Conservation (phyloP, 2,113 vertebrate genomes). For the Carassius carassius region DNA sequence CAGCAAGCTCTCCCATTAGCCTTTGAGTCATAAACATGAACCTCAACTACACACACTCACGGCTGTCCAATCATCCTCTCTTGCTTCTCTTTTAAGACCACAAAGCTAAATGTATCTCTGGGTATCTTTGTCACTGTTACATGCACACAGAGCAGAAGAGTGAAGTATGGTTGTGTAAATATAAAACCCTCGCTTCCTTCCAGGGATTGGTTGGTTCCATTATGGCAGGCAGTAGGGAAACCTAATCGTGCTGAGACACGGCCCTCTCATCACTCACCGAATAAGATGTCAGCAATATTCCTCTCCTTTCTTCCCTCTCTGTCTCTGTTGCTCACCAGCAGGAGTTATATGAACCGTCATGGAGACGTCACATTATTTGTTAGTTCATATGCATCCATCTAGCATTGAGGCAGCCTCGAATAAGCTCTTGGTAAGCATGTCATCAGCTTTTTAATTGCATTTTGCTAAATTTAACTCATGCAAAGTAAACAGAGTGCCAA, state of each 20-base stretch:
- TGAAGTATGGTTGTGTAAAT: conserved; percentile 76
- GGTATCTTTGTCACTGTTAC: conserved; percentile 28
- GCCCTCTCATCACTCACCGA: conserved; percentile 68
- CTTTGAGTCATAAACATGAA: conserved; percentile 38
- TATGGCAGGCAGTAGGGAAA: conserved; percentile 68
- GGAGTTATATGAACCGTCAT: conserved; percentile 38
- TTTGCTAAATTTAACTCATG: neutral
- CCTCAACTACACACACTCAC: conserved; percentile 1
- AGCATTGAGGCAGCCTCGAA: neutral
- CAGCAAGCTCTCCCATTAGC: conserved; percentile 46
- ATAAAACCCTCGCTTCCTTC: conserved; percentile 75
- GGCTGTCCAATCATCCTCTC: conserved; percentile 11
- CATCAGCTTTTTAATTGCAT: neutral
- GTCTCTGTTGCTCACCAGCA: conserved; percentile 31
- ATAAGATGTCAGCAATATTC: conserved; percentile 54
- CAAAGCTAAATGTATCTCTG: conserved; percentile 18
- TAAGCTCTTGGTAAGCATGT: neutral
- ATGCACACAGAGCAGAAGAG: conserved; percentile 40
- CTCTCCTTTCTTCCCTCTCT: conserved; percentile 32
- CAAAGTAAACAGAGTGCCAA: neutral
- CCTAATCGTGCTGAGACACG: conserved; percentile 68
- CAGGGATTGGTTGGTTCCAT: conserved; percentile 69
- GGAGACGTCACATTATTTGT: conserved; percentile 28
- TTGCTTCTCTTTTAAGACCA: conserved; percentile 26
- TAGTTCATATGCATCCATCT: conserved; percentile 26